phyloP scores from a whole-genome alignment of 2,113 vertebrate species.

The Phalacrocorax aristotelis region DNA sequence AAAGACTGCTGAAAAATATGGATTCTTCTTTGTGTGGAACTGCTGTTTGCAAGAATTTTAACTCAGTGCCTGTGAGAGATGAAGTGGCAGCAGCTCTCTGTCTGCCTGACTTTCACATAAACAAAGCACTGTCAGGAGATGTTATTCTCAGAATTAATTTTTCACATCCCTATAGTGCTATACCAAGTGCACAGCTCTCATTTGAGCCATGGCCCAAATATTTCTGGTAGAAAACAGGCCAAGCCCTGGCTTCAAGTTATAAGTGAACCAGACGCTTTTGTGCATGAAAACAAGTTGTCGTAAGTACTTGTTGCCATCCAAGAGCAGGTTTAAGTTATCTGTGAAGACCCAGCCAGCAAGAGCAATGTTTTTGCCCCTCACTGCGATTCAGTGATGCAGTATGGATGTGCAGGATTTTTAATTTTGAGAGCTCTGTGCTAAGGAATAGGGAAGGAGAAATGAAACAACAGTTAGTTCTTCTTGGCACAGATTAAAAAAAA shows the following conservation, averaged over 20 bases:
- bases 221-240: not conserved
- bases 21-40: not conserved
- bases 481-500: not conserved
- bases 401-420: not conserved
- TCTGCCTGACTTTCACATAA: not conserved
- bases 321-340: not conserved
- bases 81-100: not conserved
- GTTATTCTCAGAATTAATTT: not conserved
- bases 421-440: not conserved
- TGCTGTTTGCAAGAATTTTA: not conserved
- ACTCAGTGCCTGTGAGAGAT: not conserved
- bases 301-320: not conserved
- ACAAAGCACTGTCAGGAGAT: not conserved
- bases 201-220: not conserved
- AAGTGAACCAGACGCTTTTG: not conserved
- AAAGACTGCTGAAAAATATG: not conserved
- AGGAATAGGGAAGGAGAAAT: not conserved
- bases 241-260: not conserved
- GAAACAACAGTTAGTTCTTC: not conserved
- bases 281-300: not conserved
- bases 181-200: fast-evolving
- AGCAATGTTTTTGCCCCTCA: not conserved
- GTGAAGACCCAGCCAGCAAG: not conserved
- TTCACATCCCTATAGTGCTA: not conserved
- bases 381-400: not conserved